Evolutionary conservation across 2,888 invertebrate species (phyloP), one percentile per base, ranked within the genome.

Genomic region (Tethea ocularis): DNA sequence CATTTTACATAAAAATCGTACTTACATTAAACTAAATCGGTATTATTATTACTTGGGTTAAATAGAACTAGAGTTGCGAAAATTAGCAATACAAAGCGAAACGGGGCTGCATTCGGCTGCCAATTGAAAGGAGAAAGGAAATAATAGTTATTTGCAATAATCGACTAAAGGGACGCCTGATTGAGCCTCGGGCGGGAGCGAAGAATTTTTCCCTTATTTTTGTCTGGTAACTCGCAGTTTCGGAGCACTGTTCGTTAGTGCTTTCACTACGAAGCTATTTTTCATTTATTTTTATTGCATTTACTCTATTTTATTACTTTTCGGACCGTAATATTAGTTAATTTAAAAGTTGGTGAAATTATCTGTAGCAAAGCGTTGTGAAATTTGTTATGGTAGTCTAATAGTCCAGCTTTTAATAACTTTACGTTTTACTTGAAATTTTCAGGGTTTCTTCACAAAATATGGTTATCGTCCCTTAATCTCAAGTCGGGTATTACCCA

Each of bases 81-180:
- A 90, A 93, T 93, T 92, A 93, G 92, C 93, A 90, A 85, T 80
- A 87, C 86, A 87, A 87, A 87, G 84, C 78, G 71, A 72, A 66
- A 67, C 69, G 71, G 72, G 74, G 67, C 76, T 77, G 83, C 77
- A 81, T 82, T 86, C 80, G 46, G 80, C 74, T 67, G 83, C 81
- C 87, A 86, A 87, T 88, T 89, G 87, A 84, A 86, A 80, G 83
- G 84, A 77, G 84, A 80, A 46, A 77, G 80, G 71, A 83, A 87
- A 90, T 90, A 88, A 90, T 89, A 90, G 89, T 90, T 90, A 90
- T 87, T 87, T 84, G 84, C 83, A 72, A 85, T 86, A 93, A 92
- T 93, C 91, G 89, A 75, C 82, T 83, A 87, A 87, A 89, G 91
- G 93, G 92, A 89, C 79, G 91, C 83, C 83, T 92, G 91, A 92